Evolutionary conservation across 2,888 invertebrate genomes (phyloP).

Genomic region (Euphydryas editha): DNA sequence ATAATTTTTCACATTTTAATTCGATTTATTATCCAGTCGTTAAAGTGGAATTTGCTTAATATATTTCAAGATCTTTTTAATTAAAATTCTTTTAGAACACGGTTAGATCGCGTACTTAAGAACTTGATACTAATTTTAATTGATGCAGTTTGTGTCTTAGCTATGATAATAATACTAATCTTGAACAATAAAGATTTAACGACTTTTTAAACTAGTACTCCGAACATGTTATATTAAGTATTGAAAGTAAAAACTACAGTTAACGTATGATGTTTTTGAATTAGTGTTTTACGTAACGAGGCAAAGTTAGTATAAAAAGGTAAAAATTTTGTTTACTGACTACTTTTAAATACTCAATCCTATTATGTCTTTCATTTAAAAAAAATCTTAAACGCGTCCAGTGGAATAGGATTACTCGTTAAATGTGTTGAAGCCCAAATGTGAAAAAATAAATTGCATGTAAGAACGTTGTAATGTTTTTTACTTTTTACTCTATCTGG

Average conservation of each 20-base stretch:
- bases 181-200: slow-evolving; percentile 7
- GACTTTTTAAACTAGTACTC: background rate
- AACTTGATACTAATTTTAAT: background rate
- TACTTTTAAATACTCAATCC: slow-evolving; percentile 26
- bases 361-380: slow-evolving; percentile 28
- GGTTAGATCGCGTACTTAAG: background rate
- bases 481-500: slow-evolving; percentile 19
- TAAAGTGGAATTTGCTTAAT: background rate
- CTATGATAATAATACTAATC: background rate
- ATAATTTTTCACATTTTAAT: slow-evolving; percentile 13
- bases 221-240: no score
- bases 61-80: background rate
- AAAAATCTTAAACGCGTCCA: slow-evolving; percentile 26
- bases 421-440: slow-evolving; percentile 33
- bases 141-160: background rate
- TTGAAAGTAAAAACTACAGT: background rate
- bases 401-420: slow-evolving; percentile 33
- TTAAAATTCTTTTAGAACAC: background rate
- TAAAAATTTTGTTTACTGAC: background rate
- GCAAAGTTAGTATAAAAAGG: background rate
- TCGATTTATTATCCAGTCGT: slow-evolving; percentile 4
- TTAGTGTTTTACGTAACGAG: background rate
- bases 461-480: slow-evolving; percentile 19
- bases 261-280: background rate
- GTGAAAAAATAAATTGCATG: slow-evolving; percentile 24